Evolutionary conservation across 2,888 invertebrate species (phyloP).

Genomic region (Ischnus inquisitorius): DNA sequence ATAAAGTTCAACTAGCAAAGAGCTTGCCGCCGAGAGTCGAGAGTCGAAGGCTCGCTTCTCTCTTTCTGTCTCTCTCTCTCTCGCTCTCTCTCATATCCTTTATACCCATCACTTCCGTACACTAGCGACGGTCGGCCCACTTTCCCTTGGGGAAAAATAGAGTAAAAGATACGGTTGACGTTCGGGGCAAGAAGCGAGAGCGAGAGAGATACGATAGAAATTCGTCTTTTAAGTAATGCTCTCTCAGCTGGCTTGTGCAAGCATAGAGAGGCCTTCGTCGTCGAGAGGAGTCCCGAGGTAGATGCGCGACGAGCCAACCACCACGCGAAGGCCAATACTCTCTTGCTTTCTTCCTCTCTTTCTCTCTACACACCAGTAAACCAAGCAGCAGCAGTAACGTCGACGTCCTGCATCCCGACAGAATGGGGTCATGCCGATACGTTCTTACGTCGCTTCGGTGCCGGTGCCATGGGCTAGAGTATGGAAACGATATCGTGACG

Average conservation of each 20-base stretch:
- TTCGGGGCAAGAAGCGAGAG: slow-evolving; percentile 6
- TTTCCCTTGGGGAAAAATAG: slow-evolving; percentile 70
- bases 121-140: slow-evolving; percentile 62
- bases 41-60: too few species aligned
- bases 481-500: slow-evolving; percentile 62
- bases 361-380: slow-evolving; percentile 4
- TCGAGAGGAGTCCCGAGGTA: slow-evolving; percentile 20
- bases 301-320: slow-evolving; percentile 38
- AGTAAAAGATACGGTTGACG: slow-evolving; percentile 67
- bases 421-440: slow-evolving; percentile 76
- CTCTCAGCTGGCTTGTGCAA: slow-evolving; percentile 29
- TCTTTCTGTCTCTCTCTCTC: too few species aligned
- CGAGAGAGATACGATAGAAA: slow-evolving; percentile 66
- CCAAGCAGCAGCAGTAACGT: slow-evolving; percentile 51
- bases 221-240: slow-evolving; percentile 68
- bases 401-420: slow-evolving; percentile 69
- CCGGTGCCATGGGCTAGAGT: slow-evolving; percentile 18
- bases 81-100: slow-evolving; percentile 5
- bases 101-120: slow-evolving; percentile 6
- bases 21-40: slow-evolving; percentile 6
- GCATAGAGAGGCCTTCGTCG: slow-evolving; percentile 38
- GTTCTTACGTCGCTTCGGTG: slow-evolving; percentile 62
- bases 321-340: background rate
- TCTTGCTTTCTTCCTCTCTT: background rate
- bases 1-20: slow-evolving; percentile 59